Evolutionary conservation across 2,888 invertebrate genomes (phyloP).

Genomic region (Pinctada fucata): DNA sequence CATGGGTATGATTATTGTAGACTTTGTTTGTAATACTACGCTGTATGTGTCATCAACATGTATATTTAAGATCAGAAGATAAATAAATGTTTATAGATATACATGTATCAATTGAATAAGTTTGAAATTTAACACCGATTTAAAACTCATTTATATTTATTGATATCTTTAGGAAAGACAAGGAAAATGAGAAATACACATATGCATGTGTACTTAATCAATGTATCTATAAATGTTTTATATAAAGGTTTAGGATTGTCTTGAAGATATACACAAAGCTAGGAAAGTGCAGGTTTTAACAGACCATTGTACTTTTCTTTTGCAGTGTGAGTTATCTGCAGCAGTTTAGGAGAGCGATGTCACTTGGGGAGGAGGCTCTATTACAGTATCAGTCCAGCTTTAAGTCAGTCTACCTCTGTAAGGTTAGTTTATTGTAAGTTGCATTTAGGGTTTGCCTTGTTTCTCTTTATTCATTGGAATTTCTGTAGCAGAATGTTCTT

Average conservation of each 20-base stretch:
- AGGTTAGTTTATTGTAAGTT: slow-evolving; percentile 42
- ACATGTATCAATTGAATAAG: no score
- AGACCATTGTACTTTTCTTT: slow-evolving; percentile 59
- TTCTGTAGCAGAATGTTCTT: background rate
- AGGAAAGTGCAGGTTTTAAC: no score
- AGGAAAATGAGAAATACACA: no score
- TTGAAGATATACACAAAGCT: no score
- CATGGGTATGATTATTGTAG: slow-evolving; percentile 79
- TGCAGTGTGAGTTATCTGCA: slow-evolving; percentile 73
- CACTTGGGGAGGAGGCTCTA: slow-evolving; percentile 77
- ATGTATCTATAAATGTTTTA: no score
- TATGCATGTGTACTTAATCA: no score
- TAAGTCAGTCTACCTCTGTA: slow-evolving; percentile 58
- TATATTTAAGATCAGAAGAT: no score
- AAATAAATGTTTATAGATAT: no score
- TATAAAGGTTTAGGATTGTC: no score
- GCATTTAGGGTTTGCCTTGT: background rate
- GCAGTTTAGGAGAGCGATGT: slow-evolving; percentile 75
- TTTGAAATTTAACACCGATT: no score
- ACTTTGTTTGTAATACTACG: background rate
- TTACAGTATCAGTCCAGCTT: slow-evolving; percentile 72
- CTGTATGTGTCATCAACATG: background rate
- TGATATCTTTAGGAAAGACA: no score
- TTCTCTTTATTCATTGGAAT: background rate
- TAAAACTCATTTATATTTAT: no score